phyloP scores from a whole-genome alignment of 1,140 invertebrate genomes.

The Rhynchophorus ferrugineus region DNA sequence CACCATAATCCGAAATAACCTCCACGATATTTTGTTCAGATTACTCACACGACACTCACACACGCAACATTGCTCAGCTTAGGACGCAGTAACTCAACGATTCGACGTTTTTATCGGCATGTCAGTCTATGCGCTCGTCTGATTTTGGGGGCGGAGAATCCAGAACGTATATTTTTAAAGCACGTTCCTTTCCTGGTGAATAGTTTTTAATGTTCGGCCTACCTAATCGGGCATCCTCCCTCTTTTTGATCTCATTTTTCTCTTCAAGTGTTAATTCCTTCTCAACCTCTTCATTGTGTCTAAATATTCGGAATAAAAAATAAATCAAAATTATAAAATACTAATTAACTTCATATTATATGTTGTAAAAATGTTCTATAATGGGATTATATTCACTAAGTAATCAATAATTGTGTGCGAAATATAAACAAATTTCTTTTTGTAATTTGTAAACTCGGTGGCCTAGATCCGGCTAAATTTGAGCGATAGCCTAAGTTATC shows the following conservation, averaged over 20 bases:
- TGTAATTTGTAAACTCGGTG: no score
- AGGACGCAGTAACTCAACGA: slow-evolving; percentile 34
- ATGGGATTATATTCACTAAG: no score
- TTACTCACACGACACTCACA: slow-evolving; percentile 3
- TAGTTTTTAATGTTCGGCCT: slow-evolving; percentile 41
- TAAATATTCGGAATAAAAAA: no score
- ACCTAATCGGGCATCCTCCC: slow-evolving; percentile 49
- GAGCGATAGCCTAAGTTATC: no score
- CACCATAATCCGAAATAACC: not conserved
- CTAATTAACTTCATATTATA: no score
- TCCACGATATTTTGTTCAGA: no score
- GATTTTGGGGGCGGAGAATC: slow-evolving; percentile 36
- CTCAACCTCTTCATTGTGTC: slow-evolving; percentile 55
- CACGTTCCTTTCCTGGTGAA: slow-evolving; percentile 55
- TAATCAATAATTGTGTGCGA: no score
- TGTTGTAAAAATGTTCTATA: no score
- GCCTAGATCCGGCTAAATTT: no score
- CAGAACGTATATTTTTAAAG: slow-evolving; percentile 68
- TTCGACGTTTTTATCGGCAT: slow-evolving; percentile 30
- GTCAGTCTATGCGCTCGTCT: slow-evolving; percentile 38
- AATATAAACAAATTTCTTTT: no score
- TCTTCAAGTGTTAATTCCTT: slow-evolving; percentile 55
- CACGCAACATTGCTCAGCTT: slow-evolving; percentile 19
- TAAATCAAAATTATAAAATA: no score
- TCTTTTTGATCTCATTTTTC: slow-evolving; percentile 50